A percentile compares a stretch with the other conserved stretches of the same genome.
phyloP scores from a whole-genome alignment of 1,140 invertebrate species.

The Brachionus plicatilis region DNA sequence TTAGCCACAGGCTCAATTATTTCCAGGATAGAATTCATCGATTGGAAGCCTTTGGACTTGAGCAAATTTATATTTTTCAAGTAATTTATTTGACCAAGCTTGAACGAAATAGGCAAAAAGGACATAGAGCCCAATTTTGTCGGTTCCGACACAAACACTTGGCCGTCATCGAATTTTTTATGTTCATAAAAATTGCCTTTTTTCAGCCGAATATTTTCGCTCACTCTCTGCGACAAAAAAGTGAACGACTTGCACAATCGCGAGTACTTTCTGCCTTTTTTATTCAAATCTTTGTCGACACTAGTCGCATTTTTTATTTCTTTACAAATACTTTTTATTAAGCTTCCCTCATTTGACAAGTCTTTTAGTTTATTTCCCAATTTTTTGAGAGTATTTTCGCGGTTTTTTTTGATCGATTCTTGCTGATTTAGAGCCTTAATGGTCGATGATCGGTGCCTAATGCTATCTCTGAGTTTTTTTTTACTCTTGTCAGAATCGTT shows the following conservation, averaged over 20 bases:
- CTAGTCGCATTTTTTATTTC: conserved; percentile 31
- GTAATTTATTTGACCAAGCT: conserved; percentile 8
- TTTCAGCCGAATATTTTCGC: not conserved
- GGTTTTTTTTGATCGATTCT: not conserved
- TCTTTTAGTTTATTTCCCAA: conserved; percentile 19
- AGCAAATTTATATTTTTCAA: conserved; percentile 24
- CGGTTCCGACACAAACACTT: conserved; percentile 1
- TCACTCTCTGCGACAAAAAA: conserved; percentile 7
- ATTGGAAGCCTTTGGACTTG: conserved; percentile 21
- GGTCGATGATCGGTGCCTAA: not conserved
- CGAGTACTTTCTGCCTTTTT: conserved; percentile 13
- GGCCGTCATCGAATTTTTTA: not conserved
- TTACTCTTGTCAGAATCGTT: not conserved
- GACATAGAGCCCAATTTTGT: not conserved
- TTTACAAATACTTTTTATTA: conserved; percentile 33
- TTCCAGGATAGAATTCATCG: conserved; percentile 25
- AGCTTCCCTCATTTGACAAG: conserved; percentile 15
- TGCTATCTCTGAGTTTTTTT: not conserved
- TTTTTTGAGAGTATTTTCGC: conserved; percentile 22
- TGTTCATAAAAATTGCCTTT: not conserved
- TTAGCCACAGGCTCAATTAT: conserved; percentile 1
- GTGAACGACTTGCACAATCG: conserved; percentile 32
- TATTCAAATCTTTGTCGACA: not conserved
- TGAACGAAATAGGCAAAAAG: not conserved
- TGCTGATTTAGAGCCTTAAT: conserved; percentile 24